Conservation (phyloP, 2,113 vertebrate genomes). For the Hiodon alosoides region DNA sequence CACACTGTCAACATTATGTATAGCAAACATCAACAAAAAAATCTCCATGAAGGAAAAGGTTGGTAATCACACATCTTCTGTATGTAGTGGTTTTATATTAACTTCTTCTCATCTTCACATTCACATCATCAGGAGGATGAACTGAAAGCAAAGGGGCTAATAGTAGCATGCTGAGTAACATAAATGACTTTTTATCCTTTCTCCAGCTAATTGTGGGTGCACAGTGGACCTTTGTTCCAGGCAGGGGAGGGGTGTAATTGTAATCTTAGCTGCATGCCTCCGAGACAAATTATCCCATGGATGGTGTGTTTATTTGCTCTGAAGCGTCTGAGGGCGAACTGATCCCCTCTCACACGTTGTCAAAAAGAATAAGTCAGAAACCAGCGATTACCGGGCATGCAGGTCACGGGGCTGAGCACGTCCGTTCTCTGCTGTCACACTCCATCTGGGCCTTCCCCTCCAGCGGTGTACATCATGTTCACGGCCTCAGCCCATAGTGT, state of each 20-base stretch:
- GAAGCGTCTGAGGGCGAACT: slow-evolving; percentile 10
- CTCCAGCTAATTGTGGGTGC: not conserved
- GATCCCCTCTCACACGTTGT: slow-evolving; percentile 42
- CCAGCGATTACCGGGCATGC: slow-evolving; percentile 35
- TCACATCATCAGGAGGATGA: too few species aligned
- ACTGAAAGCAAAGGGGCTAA: too few species aligned
- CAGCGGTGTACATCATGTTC: slow-evolving; percentile 15
- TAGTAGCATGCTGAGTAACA: not conserved
- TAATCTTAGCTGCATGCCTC: not conserved
- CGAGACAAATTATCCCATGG: not conserved
- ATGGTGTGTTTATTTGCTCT: slow-evolving; percentile 32
- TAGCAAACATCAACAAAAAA: too few species aligned
- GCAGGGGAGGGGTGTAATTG: not conserved
- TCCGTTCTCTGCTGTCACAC: slow-evolving; percentile 18
- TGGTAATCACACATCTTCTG: too few species aligned
- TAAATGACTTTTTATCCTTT: not conserved
- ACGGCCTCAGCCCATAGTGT: slow-evolving; percentile 28
- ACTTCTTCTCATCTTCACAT: too few species aligned
- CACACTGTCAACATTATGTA: too few species aligned
- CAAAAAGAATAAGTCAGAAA: slow-evolving; percentile 48
- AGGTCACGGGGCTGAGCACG: slow-evolving; percentile 32
- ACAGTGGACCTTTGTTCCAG: not conserved
- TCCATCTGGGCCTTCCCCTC: not conserved
- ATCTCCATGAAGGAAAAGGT: too few species aligned
- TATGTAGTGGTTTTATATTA: too few species aligned